Evolutionary conservation across 37 sponge, comb jelly and placozoan genomes (phyloP).

Genomic region (Tethya wilhelma): DNA sequence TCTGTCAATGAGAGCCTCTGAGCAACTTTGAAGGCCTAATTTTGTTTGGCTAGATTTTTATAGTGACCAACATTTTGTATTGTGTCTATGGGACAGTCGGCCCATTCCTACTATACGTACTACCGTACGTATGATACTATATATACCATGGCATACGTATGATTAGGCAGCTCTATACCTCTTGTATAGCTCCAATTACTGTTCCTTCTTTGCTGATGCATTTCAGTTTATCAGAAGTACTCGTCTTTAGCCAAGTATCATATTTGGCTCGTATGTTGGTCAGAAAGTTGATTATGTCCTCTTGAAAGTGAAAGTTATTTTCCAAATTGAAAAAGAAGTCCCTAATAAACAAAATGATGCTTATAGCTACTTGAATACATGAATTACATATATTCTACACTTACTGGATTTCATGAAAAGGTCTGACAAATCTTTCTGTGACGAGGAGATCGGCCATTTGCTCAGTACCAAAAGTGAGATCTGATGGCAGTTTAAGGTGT

Average conservation of each 20-base stretch:
- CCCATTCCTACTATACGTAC: no score
- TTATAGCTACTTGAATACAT: not conserved
- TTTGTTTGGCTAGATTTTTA: no score
- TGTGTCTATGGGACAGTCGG: no score
- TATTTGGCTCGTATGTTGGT: constrained; percentile 6
- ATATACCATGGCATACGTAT: no score
- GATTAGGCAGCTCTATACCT: constrained; percentile 2
- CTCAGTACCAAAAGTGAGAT: not conserved
- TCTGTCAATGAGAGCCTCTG: no score
- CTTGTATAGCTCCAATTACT: constrained; percentile 8
- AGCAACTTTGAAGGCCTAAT: no score
- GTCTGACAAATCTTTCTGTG: not conserved
- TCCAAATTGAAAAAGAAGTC: constrained; percentile 1
- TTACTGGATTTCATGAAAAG: constrained; percentile 10
- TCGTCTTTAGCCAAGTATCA: not conserved
- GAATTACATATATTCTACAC: not conserved
- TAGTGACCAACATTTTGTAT: no score
- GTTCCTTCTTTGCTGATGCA: constrained; percentile 12
- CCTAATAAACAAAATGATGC: not conserved
- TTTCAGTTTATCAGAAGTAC: not conserved
- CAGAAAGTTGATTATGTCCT: constrained; percentile 5
- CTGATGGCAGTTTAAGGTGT: constrained; percentile 9
- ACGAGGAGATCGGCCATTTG: constrained; percentile 25
- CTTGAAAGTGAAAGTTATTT: not conserved
- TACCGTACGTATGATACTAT: no score